These are phyloP conservation scores for Euthynnus affinis DNA, from an alignment of 2,797 vertebrate genomes.

Conservation along the genomic window DNA sequence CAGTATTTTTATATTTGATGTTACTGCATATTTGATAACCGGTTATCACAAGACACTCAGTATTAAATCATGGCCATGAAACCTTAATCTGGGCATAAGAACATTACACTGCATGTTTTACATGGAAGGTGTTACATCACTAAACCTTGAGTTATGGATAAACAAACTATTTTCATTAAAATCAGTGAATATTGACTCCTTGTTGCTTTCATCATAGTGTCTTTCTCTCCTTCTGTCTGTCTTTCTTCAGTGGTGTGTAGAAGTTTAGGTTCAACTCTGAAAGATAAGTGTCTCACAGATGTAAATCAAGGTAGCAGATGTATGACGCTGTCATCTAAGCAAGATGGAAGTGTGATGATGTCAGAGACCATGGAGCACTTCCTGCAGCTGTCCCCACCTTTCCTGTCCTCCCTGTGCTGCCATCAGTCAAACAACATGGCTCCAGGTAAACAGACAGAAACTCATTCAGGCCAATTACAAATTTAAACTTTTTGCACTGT, in stretches of 20 bases:
- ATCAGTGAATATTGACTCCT: not conserved
- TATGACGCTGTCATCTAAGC: not conserved
- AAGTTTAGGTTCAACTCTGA: conserved; percentile 78
- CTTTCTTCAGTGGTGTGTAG: conserved; percentile 77
- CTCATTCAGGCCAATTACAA: not conserved
- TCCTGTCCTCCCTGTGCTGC: conserved; percentile 67
- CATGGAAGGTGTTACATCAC: too few relatives aligned
- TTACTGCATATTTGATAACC: not conserved
- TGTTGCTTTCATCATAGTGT: not conserved
- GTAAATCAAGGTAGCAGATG: not conserved
- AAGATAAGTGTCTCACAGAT: conserved; percentile 79
- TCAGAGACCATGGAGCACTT: conserved; percentile 75
- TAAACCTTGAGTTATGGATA: not conserved
- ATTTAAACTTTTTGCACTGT: too few relatives aligned
- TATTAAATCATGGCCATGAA: not conserved
- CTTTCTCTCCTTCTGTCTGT: not conserved
- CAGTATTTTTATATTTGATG: not conserved
- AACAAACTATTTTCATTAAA: not conserved
- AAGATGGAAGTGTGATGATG: conserved; percentile 38
- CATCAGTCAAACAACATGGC: conserved; percentile 26
- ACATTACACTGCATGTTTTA: too few relatives aligned
- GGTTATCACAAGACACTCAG: not conserved
- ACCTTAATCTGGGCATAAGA: too few relatives aligned
- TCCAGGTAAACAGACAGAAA: conserved; percentile 41
- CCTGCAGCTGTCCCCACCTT: conserved; percentile 74